phyloP scores from a whole-genome alignment of 2,797 vertebrate species.

The Cyprinella venusta region DNA sequence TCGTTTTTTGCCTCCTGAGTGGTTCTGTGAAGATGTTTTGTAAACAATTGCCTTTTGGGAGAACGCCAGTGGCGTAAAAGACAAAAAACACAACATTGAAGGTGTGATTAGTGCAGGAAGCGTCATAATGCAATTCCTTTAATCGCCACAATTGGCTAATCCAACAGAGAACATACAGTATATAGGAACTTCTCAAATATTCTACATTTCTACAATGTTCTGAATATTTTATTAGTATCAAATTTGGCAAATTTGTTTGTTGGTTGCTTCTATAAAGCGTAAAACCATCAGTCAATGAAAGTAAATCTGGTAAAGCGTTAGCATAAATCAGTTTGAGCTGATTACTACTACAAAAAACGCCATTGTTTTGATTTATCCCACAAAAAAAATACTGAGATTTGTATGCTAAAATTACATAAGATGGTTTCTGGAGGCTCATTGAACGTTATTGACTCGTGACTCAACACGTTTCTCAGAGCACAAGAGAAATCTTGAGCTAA shows the following conservation, averaged over 20 bases:
- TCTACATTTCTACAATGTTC: background rate
- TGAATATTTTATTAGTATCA: background rate
- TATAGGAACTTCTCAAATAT: background rate
- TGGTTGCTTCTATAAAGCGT: background rate
- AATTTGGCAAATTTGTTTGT: background rate
- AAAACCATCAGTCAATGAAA: background rate
- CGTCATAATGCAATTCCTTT: background rate
- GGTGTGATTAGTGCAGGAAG: background rate
- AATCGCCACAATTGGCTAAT: background rate
- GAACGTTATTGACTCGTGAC: background rate
- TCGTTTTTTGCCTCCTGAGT: constrained; percentile 67
- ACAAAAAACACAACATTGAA: constrained; percentile 11
- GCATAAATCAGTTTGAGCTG: background rate
- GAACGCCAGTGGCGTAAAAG: constrained; percentile 45
- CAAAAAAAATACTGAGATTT: too few relatives aligned
- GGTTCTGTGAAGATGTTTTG: constrained; percentile 44
- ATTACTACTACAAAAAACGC: background rate
- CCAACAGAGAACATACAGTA: background rate
- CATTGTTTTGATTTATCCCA: too few relatives aligned
- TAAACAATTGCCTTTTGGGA: constrained; percentile 50
- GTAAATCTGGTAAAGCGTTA: background rate
- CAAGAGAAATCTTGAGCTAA: constrained; percentile 76
- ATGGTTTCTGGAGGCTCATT: background rate
- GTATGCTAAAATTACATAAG: background rate
- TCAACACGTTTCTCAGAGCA: constrained; percentile 57